phyloP scores from a whole-genome alignment of 2,888 invertebrate genomes.

The Anagyrus pseudococci region DNA sequence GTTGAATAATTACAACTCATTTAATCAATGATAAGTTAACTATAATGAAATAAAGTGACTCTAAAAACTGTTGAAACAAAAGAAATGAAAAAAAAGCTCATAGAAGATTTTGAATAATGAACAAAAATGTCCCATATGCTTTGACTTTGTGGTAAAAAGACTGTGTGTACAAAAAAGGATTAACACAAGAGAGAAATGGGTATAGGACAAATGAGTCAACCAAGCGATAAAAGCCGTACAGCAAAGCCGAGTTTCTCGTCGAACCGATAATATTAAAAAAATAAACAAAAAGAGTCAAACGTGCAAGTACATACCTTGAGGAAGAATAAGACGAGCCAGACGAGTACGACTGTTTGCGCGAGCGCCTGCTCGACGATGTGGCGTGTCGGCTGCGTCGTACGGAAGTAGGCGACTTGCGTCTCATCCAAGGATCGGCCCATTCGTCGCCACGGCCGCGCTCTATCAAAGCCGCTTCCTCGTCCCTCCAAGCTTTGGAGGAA shows the following conservation, averaged over 20 bases:
- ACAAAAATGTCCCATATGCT: neutral
- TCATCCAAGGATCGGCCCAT: constrained; percentile 97
- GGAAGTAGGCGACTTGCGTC: constrained; percentile 70
- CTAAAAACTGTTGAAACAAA: constrained; percentile 4
- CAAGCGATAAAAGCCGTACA: too few relatives aligned
- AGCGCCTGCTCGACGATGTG: constrained; percentile 54
- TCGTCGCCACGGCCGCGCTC: constrained; percentile 75
- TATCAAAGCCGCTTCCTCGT: constrained; percentile 54
- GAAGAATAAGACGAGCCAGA: constrained; percentile 75
- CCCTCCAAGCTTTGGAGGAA: constrained; percentile 58
- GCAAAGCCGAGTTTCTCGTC: too few relatives aligned
- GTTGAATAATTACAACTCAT: too few relatives aligned
- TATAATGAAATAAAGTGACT: too few relatives aligned
- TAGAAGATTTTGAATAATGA: neutral
- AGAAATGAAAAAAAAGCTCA: neutral
- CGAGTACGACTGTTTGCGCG: constrained; percentile 71
- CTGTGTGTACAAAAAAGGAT: too few relatives aligned
- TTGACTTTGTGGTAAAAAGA: too few relatives aligned
- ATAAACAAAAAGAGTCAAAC: neutral
- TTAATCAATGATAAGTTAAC: too few relatives aligned
- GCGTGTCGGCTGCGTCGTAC: constrained; percentile 49
- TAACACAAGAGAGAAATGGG: too few relatives aligned
- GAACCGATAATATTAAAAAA: too few relatives aligned
- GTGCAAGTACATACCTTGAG: constrained; percentile 61
- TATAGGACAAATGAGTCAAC: too few relatives aligned